Base-by-base conservation (phyloP, 2,888 invertebrate genomes). In the Meteorus colon region DNA sequence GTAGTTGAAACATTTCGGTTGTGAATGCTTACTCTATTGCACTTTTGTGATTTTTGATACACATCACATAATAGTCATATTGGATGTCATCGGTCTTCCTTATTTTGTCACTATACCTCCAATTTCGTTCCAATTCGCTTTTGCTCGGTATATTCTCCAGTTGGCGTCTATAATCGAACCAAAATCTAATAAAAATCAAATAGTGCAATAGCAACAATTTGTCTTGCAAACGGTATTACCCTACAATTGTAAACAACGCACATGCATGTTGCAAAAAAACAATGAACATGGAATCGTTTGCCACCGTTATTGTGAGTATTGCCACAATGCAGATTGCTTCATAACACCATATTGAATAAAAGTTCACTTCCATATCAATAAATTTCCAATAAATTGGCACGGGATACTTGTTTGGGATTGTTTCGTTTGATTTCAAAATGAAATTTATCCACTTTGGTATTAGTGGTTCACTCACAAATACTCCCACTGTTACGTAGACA, bases 191-290 rank as follows among this genome's bases (percentile, higher is more conserved):
- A 12, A 16, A 2, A 31, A 63, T 31, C 2, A 5, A 3, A n/a
- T 63, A 1, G 6, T 34, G n/a, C 10, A 10, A 63, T 31, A 1
- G n/a, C 10, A 41, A 59, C 19, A 4, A n/a, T 19, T 29, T 45
- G 45, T 14, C 14, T n/a, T 16, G 59, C 16, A 19, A 62, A 10
- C 62, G 24, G 27, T 27, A 16, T 34, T 65, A 65, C 65, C 65
- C 37, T n/a, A 65, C 65, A 12, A 65, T 19, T 37, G 31, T 24
- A 51, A 76, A 76, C 14, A 73, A 24, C n/a, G 66, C 48, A n/a
- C 76, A 76, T 5, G 34, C 59, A 37, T 76, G 76, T 29, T 76
- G 63, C 3, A 73, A 34, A 24, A 73, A 67, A 31, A 73, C 31
- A 31, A 76, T 51, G 4, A 71, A 75, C 31, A 75, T 14, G 10